These are phyloP conservation scores for Salmo trutta DNA, from an alignment of 2,797 vertebrate genomes.

Conservation along the genomic window DNA sequence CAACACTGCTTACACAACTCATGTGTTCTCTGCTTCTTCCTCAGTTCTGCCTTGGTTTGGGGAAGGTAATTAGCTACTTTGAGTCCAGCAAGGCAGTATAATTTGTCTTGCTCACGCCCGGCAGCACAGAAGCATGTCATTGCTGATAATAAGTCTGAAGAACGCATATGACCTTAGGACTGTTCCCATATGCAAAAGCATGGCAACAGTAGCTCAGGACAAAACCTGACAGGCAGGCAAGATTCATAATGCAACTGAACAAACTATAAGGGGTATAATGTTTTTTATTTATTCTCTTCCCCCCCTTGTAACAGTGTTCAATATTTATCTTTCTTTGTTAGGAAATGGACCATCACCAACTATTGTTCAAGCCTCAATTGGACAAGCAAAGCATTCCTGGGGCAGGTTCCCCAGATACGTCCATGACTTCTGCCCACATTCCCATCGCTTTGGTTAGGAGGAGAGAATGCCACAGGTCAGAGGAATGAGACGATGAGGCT, in stretches of 20 bases:
- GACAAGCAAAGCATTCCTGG: constrained; percentile 29
- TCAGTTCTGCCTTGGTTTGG: background rate
- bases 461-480: constrained; percentile 28
- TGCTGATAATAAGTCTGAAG: constrained; percentile 18
- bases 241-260: constrained; percentile 18
- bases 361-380: constrained; percentile 17
- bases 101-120: constrained; percentile 26
- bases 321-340: constrained; percentile 42
- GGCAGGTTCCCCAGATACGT: constrained; percentile 28
- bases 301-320: constrained; percentile 23
- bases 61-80: constrained; percentile 16
- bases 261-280: constrained; percentile 27
- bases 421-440: background rate
- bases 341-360: constrained; percentile 31
- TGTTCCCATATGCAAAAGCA: constrained; percentile 30
- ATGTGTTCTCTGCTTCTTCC: background rate
- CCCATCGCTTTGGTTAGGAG: constrained; percentile 11
- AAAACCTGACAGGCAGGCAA: constrained; percentile 17
- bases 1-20: background rate
- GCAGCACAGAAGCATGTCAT: constrained; percentile 22
- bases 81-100: constrained; percentile 14
- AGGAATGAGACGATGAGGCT: constrained; percentile 22
- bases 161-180: constrained; percentile 14
- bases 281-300: constrained; percentile 20
- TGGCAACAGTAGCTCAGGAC: constrained; percentile 16